These are phyloP conservation scores for Limnephilus auricula DNA, from an alignment of 2,888 invertebrate genomes.

Conservation along the genomic window DNA sequence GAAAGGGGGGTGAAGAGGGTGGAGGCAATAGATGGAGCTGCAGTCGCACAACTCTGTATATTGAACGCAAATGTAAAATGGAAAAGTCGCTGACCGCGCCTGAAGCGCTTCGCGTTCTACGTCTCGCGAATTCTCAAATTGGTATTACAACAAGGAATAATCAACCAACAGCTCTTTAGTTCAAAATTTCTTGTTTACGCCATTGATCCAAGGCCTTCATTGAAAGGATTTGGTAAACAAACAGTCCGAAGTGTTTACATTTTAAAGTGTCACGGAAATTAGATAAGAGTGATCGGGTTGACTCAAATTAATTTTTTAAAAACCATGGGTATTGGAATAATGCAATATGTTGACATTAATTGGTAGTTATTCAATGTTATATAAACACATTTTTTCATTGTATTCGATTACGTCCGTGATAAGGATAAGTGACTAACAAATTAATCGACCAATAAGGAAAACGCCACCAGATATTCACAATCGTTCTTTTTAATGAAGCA, in stretches of 20 bases:
- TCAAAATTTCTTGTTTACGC: background rate
- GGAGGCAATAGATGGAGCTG: slow-evolving; percentile 5
- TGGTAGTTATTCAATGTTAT: no score
- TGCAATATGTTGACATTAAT: background rate
- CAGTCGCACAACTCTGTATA: slow-evolving; percentile 5
- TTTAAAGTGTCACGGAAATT: background rate
- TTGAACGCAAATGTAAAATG: slow-evolving; percentile 26
- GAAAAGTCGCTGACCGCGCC: slow-evolving; percentile 19
- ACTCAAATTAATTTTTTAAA: background rate
- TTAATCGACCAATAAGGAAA: no score
- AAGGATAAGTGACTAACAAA: no score
- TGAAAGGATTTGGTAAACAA: background rate
- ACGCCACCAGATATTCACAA: no score
- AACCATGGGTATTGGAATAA: background rate
- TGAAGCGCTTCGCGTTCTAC: background rate
- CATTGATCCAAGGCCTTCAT: background rate
- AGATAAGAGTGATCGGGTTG: background rate
- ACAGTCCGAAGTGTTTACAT: background rate
- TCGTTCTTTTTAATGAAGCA: no score
- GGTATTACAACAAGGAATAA: slow-evolving; percentile 17
- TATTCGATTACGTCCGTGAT: no score
- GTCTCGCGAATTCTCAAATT: slow-evolving; percentile 7
- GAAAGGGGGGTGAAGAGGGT: slow-evolving; percentile 8
- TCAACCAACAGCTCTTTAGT: background rate
- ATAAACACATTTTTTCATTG: no score